phyloP scores from a whole-genome alignment of 2,113 vertebrate species.

The Psammodynastes pulverulentus region DNA sequence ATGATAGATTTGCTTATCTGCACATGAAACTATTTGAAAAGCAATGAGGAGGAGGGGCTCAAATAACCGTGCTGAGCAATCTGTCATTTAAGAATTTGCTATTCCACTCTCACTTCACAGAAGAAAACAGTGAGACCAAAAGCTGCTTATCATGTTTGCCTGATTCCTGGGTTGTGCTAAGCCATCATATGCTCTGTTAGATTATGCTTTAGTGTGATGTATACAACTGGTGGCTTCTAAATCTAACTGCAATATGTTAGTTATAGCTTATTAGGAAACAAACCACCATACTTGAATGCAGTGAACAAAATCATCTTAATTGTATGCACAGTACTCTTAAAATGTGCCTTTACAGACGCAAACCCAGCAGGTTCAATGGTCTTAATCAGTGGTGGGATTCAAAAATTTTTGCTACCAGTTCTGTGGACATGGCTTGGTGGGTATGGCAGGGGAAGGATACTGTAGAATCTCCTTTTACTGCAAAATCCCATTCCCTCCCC shows the following conservation, averaged over 20 bases:
- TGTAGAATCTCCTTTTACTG: too few species aligned
- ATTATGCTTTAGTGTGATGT: not conserved
- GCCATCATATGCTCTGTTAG: not conserved
- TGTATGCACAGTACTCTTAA: not conserved
- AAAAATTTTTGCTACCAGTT: too few species aligned
- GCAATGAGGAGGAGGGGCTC: not conserved
- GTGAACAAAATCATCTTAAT: not conserved
- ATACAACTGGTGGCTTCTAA: not conserved
- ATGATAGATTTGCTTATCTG: not conserved
- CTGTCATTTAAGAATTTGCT: not conserved
- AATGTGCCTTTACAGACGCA: not conserved
- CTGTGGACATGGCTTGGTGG: too few species aligned
- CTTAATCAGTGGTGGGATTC: too few species aligned
- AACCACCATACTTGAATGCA: not conserved
- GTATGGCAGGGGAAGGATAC: too few species aligned
- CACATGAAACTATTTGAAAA: not conserved
- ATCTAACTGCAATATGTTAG: not conserved
- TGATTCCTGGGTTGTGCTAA: not conserved
- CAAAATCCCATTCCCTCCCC: too few species aligned
- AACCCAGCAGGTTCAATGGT: not conserved
- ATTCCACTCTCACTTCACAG: not conserved
- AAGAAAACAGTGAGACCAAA: not conserved
- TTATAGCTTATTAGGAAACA: not conserved
- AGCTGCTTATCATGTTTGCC: not conserved
- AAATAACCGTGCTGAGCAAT: not conserved